Evolutionary conservation across 2,888 invertebrate genomes (phyloP), one percentile per base, ranked within the genome.

Genomic region (Morpho deidamia): DNA sequence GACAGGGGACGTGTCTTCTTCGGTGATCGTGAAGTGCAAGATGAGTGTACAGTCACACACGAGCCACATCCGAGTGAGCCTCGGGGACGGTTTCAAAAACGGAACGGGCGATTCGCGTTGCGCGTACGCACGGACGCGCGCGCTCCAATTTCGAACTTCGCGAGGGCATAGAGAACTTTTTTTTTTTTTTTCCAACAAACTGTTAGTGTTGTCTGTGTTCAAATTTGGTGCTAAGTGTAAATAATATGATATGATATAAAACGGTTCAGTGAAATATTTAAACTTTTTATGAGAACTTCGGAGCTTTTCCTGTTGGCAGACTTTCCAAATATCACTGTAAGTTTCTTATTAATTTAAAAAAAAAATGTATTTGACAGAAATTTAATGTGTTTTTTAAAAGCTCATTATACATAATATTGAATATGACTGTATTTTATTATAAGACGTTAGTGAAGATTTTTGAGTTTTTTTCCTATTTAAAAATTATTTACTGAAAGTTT

Each of bases 11-110:
- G 88, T 83, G 81, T 88, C 89, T 85, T 89, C 88, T 88, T 88
- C 86, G 84, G 83, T 81, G 84, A 85, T 84, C 86, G 85, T 76
- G 82, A 85, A 83, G 86, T 83, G 81, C 84, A 82, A 86, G 88
- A 88, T 88, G 86, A 83, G 83, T 83, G 80, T 81, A 84, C 88
- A 88, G 89, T 87, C 87, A 86, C 86, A 87, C 79, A 83, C 87
- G 83, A 81, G 79, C 89, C 85, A 76, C 81, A 86, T 83, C 81
- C 81, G 88, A 87, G 88, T 81, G 81, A 81, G 81, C 81, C 82
- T 80, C 81, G 83, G 71, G 23, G 73, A 73, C 74, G 78, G 79
- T 76, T 81, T 75, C 74, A 82, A 83, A 81, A 83, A 76, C 74
- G 76, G 74, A 78, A 65, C 75, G 76, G 74, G 76, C 72, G 76